These are phyloP conservation scores for Drosophila bocqueti DNA, from an alignment of 1,140 invertebrate species.

Conservation along the genomic window DNA sequence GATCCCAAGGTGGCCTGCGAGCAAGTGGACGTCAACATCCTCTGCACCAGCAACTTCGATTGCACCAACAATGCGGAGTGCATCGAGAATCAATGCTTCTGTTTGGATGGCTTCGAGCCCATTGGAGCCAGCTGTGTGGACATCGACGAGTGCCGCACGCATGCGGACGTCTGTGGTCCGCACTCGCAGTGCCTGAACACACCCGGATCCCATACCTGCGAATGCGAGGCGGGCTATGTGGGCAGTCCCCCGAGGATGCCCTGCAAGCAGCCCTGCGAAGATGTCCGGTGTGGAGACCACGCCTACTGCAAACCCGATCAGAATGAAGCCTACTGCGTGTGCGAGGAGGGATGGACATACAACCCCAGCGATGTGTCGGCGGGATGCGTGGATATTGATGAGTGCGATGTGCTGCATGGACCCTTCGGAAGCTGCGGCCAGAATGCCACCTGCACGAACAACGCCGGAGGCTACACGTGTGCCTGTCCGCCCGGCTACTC, in stretches of 20 bases:
- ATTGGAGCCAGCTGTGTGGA: conserved; percentile 92
- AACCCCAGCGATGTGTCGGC: conserved; percentile 94
- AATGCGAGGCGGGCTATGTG: conserved; percentile 94
- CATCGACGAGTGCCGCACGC: conserved; percentile 92
- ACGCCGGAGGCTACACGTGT: conserved; percentile 91
- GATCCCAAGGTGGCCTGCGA: conserved; percentile 93
- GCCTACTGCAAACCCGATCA: conserved; percentile 95
- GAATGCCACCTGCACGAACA: conserved; percentile 94
- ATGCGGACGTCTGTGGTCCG: conserved; percentile 90
- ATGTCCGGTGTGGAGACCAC: conserved; percentile 94
- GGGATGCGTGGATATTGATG: conserved; percentile 96
- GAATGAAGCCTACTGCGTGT: conserved; percentile 95
- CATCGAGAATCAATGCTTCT: conserved; percentile 95
- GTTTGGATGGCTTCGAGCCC: conserved; percentile 94
- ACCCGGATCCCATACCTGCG: conserved; percentile 93
- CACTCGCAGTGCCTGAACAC: conserved; percentile 93
- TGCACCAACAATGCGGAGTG: conserved; percentile 97
- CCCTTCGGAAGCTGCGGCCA: conserved; percentile 92
- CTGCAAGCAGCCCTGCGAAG: conserved; percentile 96
- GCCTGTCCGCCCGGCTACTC: conserved; percentile 92
- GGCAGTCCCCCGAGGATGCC: conserved; percentile 91
- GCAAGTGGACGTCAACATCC: conserved; percentile 93
- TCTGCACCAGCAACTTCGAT: conserved; percentile 95
- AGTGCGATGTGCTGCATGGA: conserved; percentile 93
- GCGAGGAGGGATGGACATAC: conserved; percentile 97